These are phyloP conservation scores for Netelia virgata DNA, from an alignment of 2,888 invertebrate genomes.

Conservation along the genomic window DNA sequence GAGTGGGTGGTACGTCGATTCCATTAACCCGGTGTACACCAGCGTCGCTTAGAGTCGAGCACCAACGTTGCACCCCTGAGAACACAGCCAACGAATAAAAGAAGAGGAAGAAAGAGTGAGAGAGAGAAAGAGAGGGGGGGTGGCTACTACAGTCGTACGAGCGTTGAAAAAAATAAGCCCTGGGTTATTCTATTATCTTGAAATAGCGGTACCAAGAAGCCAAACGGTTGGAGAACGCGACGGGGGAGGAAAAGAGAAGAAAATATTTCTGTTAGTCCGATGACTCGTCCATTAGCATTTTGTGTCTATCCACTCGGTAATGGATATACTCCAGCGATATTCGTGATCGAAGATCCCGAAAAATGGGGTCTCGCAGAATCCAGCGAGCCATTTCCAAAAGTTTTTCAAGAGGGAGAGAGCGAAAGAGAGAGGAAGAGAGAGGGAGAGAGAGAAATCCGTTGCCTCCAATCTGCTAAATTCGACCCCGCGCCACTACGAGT, in stretches of 20 bases:
- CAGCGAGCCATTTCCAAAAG: neutral
- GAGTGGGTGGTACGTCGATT: constrained; percentile 69
- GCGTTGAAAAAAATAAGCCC: constrained; percentile 57
- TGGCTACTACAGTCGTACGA: constrained; percentile 50
- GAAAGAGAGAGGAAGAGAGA: too few relatives aligned
- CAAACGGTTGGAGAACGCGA: constrained; percentile 43
- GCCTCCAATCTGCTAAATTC: neutral
- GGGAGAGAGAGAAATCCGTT: neutral
- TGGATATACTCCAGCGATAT: constrained; percentile 29
- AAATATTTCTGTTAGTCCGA: constrained; percentile 34
- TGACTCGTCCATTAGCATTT: constrained; percentile 53
- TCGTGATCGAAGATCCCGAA: constrained; percentile 37
- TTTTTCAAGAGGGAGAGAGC: constrained; percentile 8
- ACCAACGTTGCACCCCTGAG: constrained; percentile 53
- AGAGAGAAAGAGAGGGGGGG: constrained; percentile 19
- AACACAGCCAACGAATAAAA: constrained; percentile 54
- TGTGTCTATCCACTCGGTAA: constrained; percentile 2
- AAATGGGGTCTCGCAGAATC: neutral
- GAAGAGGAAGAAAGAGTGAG: neutral
- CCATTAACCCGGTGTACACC: constrained; percentile 70
- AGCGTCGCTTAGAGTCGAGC: constrained; percentile 49
- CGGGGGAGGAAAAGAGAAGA: neutral
- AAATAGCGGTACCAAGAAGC: constrained; percentile 65
- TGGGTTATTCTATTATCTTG: constrained; percentile 68
- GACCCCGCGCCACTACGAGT: neutral